Evolutionary conservation across 2,113 vertebrate genomes (phyloP).

Genomic region (Triplophysa dalaica): DNA sequence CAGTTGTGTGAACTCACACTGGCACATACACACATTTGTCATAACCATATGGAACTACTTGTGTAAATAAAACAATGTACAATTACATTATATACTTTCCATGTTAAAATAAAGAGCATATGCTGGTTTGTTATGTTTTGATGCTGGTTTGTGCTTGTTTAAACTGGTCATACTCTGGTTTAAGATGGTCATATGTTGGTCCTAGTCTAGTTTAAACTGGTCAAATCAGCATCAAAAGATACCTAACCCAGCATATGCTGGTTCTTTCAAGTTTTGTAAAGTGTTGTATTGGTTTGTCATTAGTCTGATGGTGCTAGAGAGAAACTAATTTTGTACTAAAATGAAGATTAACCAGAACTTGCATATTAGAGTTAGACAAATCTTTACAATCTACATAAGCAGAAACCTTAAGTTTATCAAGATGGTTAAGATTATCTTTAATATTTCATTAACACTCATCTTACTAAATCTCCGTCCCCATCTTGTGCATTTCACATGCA

Average conservation of each 20-base stretch:
- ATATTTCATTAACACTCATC: neutral
- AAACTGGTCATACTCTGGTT: no score
- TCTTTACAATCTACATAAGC: slow-evolving; percentile 1
- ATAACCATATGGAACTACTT: no score
- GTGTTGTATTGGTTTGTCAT: neutral
- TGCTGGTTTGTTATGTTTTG: no score
- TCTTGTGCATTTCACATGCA: neutral
- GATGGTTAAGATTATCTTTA: neutral
- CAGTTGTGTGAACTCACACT: neutral
- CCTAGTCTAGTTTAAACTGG: no score
- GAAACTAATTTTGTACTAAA: slow-evolving; percentile 1
- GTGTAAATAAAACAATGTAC: neutral
- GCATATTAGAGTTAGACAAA: neutral
- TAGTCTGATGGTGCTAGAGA: neutral
- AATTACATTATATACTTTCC: no score
- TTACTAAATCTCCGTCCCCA: neutral
- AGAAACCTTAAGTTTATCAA: neutral
- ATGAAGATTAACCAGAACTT: neutral
- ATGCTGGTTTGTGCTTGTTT: no score
- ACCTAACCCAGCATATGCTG: no score
- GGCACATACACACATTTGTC: neutral
- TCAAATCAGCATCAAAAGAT: no score
- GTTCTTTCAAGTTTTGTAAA: no score
- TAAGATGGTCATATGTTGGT: no score
- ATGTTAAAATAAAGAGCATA: no score